Evolutionary conservation across 2,888 invertebrate species (phyloP), one percentile per base, ranked within the genome.

Genomic region (Pilophorus perplexus): DNA sequence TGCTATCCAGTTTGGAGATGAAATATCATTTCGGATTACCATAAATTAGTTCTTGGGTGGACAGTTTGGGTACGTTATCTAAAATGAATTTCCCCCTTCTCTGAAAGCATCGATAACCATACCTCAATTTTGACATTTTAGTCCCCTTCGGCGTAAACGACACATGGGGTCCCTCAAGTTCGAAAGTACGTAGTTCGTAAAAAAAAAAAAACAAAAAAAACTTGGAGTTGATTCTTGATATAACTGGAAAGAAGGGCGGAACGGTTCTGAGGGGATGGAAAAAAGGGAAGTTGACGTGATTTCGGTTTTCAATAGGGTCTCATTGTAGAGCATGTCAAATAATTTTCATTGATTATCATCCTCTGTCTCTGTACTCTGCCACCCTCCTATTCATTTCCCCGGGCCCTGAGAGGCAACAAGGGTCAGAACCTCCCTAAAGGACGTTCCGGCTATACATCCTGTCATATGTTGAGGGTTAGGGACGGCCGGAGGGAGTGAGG

Each of bases 291-390:
- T 18, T 44, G 62, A 62, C 46, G 46, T 46, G 62, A 46, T 62
- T 62, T 62, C 46, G 62, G 62, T 62, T 62, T 62, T 62, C 62
- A 62, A 62, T 62, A 62, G 14, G 62, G 33, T 48, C 28, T 44
- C 62, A 62, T 62, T 62, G 62, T 62, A 44, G 48, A 62, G 62
- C 28, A 62, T 48, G 62, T 62, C 62, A 62, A 62, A 62, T 62
- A 62, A 62, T 62, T 62, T 62, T 62, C 62, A 62, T 46, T 62
- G 62, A 62, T 62, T 62, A 62, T 33, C 27, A 46, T 62, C 62
- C 33, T 46, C 27, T 40, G 20, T 22, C 27, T 25, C 50, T 25
- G n/a, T 48, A 18, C 14, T 52, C 14, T 27, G 14, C 28, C 22
- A 3, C 44, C 33, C 22, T 42, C 59, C 59, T 42, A 40, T 59